Percentiles rank a stretch among this genome's conserved stretches.
Evolutionary conservation across 2,888 invertebrate genomes (phyloP).

Genomic region (Melipona bicolor): DNA sequence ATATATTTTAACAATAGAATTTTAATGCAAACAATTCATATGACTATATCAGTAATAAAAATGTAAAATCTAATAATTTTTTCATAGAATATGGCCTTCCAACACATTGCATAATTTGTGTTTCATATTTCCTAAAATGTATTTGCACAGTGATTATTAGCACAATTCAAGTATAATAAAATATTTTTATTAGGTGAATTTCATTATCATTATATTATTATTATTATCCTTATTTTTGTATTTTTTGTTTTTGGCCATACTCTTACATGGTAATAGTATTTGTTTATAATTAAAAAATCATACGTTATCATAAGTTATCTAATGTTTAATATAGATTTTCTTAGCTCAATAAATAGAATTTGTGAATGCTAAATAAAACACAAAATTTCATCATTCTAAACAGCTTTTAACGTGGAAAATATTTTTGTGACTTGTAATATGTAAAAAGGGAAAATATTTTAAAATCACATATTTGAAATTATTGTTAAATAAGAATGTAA

Average conservation of each 20-base stretch:
- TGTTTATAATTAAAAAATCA: conserved; percentile 4
- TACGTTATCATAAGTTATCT: neutral
- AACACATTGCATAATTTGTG: conserved; percentile 37
- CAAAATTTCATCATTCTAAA: conserved; percentile 29
- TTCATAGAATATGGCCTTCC: conserved; percentile 32
- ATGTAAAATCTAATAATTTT: conserved; percentile 31
- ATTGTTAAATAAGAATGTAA: conserved; percentile 29
- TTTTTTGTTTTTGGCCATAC: conserved; percentile 7
- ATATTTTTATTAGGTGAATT: conserved; percentile 26
- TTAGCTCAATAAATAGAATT: conserved; percentile 17
- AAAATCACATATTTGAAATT: conserved; percentile 13
- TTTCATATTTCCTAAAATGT: conserved; percentile 17
- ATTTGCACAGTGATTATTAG: conserved; percentile 41
- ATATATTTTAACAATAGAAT: conserved; percentile 62
- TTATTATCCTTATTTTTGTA: conserved; percentile 17
- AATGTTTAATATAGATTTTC: conserved; percentile 9
- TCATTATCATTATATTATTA: conserved; percentile 19
- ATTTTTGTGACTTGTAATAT: conserved; percentile 40
- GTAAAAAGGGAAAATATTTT: conserved; percentile 14
- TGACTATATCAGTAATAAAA: conserved; percentile 16
- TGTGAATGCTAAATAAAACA: conserved; percentile 16
- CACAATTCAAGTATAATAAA: conserved; percentile 35
- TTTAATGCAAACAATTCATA: conserved; percentile 45
- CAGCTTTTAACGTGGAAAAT: conserved; percentile 23
- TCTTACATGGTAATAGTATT: conserved; percentile 9